phyloP scores from a whole-genome alignment of 2,797 vertebrate genomes.

The Enteromius unitaeniatus region DNA sequence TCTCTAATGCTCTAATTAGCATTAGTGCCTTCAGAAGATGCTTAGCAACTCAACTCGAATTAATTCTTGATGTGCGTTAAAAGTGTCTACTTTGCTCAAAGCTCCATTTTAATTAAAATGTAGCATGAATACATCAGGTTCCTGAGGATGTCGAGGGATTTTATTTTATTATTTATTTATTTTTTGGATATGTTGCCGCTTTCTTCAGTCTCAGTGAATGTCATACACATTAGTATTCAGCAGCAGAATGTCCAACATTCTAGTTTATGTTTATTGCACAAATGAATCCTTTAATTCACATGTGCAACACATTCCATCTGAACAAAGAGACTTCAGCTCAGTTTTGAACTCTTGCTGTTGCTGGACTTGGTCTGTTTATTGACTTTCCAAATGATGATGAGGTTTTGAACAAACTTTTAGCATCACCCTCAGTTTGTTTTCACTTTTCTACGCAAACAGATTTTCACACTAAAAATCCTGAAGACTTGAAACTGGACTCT shows the following conservation, averaged over 20 bases:
- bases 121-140: slow-evolving; percentile 13
- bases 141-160: slow-evolving; percentile 25
- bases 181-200: background rate
- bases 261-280: background rate
- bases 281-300: background rate
- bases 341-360: background rate
- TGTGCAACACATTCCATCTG: background rate
- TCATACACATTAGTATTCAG: background rate
- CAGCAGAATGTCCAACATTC: background rate
- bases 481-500: background rate
- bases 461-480: background rate
- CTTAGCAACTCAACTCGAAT: slow-evolving; percentile 39
- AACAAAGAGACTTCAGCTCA: background rate
- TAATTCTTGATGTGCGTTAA: slow-evolving; percentile 33
- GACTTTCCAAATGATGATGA: background rate
- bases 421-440: background rate
- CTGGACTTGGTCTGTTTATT: background rate
- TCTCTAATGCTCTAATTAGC: slow-evolving; percentile 60
- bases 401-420: background rate
- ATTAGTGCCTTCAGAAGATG: slow-evolving; percentile 46
- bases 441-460: background rate
- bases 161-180: background rate
- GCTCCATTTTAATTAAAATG: slow-evolving; percentile 35
- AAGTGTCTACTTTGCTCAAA: slow-evolving; percentile 33
- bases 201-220: background rate